Conservation (phyloP, 2,797 vertebrate genomes). For the Eospalax fontanierii region DNA sequence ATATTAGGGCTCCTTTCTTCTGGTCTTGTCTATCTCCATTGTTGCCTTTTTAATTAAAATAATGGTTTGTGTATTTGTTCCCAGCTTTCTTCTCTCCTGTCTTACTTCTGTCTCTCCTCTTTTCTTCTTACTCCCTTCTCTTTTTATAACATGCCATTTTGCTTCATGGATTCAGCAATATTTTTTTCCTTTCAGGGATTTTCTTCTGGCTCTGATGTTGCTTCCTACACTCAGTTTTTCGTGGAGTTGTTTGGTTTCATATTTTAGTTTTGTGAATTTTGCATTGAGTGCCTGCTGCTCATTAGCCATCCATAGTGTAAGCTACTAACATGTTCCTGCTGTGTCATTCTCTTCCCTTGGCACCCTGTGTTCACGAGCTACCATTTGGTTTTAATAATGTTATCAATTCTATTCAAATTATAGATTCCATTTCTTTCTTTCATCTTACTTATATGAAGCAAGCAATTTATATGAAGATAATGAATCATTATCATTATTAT, state of each 20-base stretch:
- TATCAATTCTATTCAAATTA: neutral
- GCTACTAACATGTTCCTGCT: neutral
- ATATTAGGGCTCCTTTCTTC: neutral
- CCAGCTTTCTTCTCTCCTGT: neutral
- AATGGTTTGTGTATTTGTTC: neutral
- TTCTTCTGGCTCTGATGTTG: neutral
- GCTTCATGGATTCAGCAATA: neutral
- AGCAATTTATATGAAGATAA: neutral
- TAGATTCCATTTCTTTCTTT: neutral
- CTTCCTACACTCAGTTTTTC: neutral
- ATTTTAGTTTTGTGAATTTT: neutral
- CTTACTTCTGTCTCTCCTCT: neutral
- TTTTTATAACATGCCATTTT: neutral
- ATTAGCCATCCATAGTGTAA: neutral
- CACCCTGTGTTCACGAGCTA: neutral
- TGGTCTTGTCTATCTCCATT: rapidly evolving
- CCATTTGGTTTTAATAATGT: neutral
- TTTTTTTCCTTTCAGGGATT: neutral
- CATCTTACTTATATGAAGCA: neutral
- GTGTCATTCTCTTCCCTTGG: neutral
- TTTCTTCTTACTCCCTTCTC: neutral
- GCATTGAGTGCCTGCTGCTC: neutral
- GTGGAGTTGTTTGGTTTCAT: neutral
- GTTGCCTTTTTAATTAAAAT: neutral
- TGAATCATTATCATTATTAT: too few species aligned